Evolutionary conservation across 2,888 invertebrate genomes (phyloP).

Genomic region (Octonoba sinensis): DNA sequence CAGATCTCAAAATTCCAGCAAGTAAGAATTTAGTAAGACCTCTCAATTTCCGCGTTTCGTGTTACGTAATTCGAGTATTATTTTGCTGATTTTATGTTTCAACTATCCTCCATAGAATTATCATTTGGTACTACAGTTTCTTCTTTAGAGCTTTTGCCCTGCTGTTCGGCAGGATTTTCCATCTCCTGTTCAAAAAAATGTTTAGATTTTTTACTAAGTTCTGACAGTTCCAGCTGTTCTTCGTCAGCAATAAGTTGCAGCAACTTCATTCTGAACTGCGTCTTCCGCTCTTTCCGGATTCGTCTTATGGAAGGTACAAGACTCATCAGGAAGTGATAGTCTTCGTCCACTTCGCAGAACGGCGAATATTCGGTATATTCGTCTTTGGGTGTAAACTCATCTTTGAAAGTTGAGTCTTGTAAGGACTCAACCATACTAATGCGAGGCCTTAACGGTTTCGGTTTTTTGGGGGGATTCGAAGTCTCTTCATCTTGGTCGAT

Average conservation of each 20-base stretch:
- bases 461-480: not conserved
- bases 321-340: constrained; percentile 55
- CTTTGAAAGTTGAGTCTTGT: not conserved
- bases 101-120: too few relatives aligned
- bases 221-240: constrained; percentile 8
- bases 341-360: constrained; percentile 26
- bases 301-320: constrained; percentile 29
- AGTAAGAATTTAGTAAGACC: too few relatives aligned
- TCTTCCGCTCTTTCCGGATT: constrained; percentile 27
- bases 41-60: too few relatives aligned
- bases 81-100: too few relatives aligned
- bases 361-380: not conserved
- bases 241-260: constrained; percentile 40
- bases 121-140: too few relatives aligned
- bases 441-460: not conserved
- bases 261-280: constrained; percentile 38
- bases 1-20: too few relatives aligned
- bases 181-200: too few relatives aligned
- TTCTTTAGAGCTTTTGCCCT: too few relatives aligned
- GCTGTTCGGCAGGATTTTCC: too few relatives aligned
- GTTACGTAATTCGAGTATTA: too few relatives aligned
- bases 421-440: too few relatives aligned
- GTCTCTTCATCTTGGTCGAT: not conserved
- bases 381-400: not conserved
- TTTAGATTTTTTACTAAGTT: too few relatives aligned